Percentiles rank a stretch among this genome's conserved stretches.
Evolutionary conservation across 2,797 vertebrate genomes (phyloP).

Genomic region (Megalops cyprinoides): DNA sequence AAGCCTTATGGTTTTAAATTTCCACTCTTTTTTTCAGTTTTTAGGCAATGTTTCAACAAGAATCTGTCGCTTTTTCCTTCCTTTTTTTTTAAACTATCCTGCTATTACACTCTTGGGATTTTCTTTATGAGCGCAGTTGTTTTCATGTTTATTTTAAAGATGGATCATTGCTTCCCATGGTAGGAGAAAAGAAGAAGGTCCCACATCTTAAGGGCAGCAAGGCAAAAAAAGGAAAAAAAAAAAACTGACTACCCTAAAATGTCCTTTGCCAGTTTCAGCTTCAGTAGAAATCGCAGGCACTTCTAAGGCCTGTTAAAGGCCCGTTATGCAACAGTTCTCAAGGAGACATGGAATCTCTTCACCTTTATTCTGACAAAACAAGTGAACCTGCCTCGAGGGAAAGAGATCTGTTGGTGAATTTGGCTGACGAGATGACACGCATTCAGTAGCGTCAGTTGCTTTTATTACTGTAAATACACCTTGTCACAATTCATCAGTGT

Average conservation of each 20-base stretch:
- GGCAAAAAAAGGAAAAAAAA: not conserved
- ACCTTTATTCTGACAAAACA: slow-evolving; percentile 11
- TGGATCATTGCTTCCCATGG: not conserved
- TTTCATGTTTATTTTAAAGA: not conserved
- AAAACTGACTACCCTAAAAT: not conserved
- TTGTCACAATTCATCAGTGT: slow-evolving; percentile 65
- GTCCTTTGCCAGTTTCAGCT: not conserved
- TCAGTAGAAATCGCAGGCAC: slow-evolving; percentile 12
- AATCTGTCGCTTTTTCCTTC: not conserved
- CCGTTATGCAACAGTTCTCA: slow-evolving; percentile 21
- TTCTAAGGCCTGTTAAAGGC: not conserved
- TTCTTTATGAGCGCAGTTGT: not conserved
- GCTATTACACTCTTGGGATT: not conserved
- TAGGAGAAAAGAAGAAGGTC: not conserved
- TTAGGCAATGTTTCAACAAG: not conserved
- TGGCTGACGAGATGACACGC: slow-evolving; percentile 25
- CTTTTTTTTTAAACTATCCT: not conserved
- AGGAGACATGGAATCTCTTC: not conserved
- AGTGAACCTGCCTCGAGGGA: slow-evolving; percentile 14
- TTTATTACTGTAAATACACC: slow-evolving; percentile 65
- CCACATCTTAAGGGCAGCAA: not conserved
- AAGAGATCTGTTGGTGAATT: not conserved
- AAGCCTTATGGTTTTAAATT: not conserved
- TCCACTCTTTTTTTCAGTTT: slow-evolving; percentile 4
- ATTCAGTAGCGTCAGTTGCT: slow-evolving; percentile 62